phyloP scores from a whole-genome alignment of 2,888 invertebrate species.

The Agrotis clavis region DNA sequence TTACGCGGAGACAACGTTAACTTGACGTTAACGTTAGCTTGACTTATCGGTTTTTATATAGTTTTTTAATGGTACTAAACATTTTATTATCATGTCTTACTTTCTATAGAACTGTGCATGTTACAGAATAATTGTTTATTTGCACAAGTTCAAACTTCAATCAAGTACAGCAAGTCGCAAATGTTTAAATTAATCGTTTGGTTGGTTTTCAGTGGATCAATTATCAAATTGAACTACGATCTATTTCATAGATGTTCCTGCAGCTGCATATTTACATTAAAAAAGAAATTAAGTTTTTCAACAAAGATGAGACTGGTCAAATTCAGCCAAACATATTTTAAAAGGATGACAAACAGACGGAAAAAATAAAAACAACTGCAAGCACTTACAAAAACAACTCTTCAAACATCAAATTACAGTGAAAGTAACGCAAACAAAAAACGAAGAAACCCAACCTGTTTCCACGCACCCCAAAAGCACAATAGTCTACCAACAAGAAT shows the following conservation, averaged over 20 bases:
- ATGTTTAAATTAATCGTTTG: no score
- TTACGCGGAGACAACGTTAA: conserved; percentile 3
- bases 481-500: conserved; percentile 35
- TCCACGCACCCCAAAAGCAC: conserved; percentile 46
- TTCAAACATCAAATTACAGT: conserved; percentile 28
- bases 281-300: no score
- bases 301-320: no score
- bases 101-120: background rate
- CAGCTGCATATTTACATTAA: no score
- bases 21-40: conserved; percentile 11
- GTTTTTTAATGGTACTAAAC: background rate
- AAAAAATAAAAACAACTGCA: conserved; percentile 8
- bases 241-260: no score
- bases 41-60: background rate
- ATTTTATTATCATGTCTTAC: background rate
- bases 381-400: conserved; percentile 23
- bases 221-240: no score
- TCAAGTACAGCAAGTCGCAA: no score
- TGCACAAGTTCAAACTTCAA: no score
- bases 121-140: no score
- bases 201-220: no score
- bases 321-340: conserved; percentile 7
- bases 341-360: conserved; percentile 28
- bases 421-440: conserved; percentile 44
- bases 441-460: conserved; percentile 39